Evolutionary conservation across 2,888 invertebrate genomes (phyloP).

Genomic region (Temnothorax ravouxi): DNA sequence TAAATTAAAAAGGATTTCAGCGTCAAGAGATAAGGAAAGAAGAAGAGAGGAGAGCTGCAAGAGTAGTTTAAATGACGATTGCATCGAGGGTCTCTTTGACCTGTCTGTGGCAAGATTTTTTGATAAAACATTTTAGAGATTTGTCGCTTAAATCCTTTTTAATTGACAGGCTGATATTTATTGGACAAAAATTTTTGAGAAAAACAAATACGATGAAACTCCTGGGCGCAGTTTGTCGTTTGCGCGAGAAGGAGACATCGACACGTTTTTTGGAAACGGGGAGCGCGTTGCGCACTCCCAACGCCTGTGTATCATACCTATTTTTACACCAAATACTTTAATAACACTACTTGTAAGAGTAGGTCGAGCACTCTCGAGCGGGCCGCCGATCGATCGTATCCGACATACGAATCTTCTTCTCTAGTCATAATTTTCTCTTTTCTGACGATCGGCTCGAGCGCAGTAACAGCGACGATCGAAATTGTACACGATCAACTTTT

Average conservation of each 20-base stretch:
- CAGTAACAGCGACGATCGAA: slow-evolving; percentile 54
- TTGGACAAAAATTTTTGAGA: slow-evolving; percentile 2
- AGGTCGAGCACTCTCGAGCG: slow-evolving; percentile 38
- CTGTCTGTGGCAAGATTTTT: neutral
- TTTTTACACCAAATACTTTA: slow-evolving; percentile 85
- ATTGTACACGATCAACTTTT: slow-evolving; percentile 44
- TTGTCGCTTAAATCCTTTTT: slow-evolving; percentile 24
- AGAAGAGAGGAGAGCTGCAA: neutral
- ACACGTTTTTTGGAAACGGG: slow-evolving; percentile 57
- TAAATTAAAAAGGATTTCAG: slow-evolving; percentile 42
- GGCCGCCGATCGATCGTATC: slow-evolving; percentile 57
- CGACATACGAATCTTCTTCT: slow-evolving; percentile 67
- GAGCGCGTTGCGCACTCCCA: slow-evolving; percentile 31
- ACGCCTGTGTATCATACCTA: slow-evolving; percentile 79
- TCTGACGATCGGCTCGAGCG: slow-evolving; percentile 71
- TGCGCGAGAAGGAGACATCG: slow-evolving; percentile 20
- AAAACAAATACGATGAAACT: neutral
- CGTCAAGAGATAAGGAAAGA: neutral
- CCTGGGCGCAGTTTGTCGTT: slow-evolving; percentile 21
- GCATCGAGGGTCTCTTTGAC: neutral
- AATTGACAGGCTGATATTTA: neutral
- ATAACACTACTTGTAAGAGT: slow-evolving; percentile 73
- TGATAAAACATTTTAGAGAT: neutral
- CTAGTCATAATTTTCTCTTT: slow-evolving; percentile 52
- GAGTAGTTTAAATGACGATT: neutral